Evolutionary conservation across 2,113 vertebrate genomes (phyloP).

Genomic region (Conger conger): DNA sequence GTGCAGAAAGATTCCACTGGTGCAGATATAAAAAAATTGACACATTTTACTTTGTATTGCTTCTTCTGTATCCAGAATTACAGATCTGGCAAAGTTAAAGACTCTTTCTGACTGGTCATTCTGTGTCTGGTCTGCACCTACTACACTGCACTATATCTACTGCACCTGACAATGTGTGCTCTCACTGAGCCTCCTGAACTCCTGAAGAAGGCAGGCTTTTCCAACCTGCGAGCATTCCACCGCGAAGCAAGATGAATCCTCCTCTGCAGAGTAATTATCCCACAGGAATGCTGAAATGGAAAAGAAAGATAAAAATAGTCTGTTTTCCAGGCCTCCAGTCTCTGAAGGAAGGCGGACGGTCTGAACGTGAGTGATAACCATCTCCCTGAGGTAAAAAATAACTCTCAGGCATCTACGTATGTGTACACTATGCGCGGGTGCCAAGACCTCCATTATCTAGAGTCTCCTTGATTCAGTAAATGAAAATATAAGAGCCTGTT

Average conservation of each 20-base stretch:
- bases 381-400: background rate
- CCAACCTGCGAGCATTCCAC: background rate
- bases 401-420: background rate
- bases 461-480: background rate
- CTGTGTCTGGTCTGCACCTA: background rate
- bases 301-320: slow-evolving; percentile 1
- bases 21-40: background rate
- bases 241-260: background rate
- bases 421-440: background rate
- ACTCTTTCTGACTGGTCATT: too few relatives aligned
- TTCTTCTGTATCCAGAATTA: too few relatives aligned
- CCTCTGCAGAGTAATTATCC: background rate
- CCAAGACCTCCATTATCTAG: background rate
- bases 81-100: too few relatives aligned
- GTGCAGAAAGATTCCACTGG: background rate
- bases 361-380: background rate
- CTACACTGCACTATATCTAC: too few relatives aligned
- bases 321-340: background rate
- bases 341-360: background rate
- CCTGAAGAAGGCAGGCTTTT: background rate
- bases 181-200: background rate
- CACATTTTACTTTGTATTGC: too few relatives aligned
- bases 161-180: too few relatives aligned
- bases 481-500: background rate
- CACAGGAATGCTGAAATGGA: background rate